Conservation (phyloP, 2,797 vertebrate species). For the Gymnoscopelus braueri region DNA sequence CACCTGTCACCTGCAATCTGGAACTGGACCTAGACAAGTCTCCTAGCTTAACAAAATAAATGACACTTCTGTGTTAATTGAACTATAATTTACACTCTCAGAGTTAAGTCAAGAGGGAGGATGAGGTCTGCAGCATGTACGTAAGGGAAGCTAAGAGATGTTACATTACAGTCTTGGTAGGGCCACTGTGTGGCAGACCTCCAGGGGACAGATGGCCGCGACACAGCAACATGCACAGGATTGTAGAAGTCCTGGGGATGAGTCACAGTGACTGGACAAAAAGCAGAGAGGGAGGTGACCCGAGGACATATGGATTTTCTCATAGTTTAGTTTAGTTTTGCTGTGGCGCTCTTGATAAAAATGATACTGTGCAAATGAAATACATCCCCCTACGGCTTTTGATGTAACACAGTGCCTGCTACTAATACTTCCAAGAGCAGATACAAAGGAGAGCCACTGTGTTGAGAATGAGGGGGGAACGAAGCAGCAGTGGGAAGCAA, state of each 20-base stretch:
- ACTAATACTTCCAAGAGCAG: conserved; percentile 55
- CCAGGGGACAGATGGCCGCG: conserved; percentile 8
- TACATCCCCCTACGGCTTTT: conserved; percentile 43
- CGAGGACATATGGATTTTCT: conserved; percentile 6
- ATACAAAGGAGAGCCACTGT: conserved; percentile 61
- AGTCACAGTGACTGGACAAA: conserved; percentile 31
- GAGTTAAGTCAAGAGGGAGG: no score
- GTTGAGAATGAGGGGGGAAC: conserved; percentile 21
- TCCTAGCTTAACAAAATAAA: no score
- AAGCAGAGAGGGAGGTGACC: conserved; percentile 8
- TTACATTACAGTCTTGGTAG: conserved; percentile 11
- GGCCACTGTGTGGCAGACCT: conserved; percentile 9
- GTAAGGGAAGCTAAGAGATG: no score
- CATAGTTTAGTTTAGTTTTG: conserved; percentile 15
- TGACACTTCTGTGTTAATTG: no score
- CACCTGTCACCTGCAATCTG: no score
- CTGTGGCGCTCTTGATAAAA: conserved; percentile 48
- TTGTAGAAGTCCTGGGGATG: conserved; percentile 21
- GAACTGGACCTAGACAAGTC: no score
- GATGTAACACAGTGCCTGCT: conserved; percentile 46
- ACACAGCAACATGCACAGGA: conserved; percentile 17
- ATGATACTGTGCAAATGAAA: conserved; percentile 44
- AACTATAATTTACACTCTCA: no score
- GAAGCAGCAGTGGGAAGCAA: conserved; percentile 25
- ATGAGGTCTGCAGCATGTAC: no score